These are phyloP conservation scores for Tricholaema leucomelas DNA, from an alignment of 2,113 vertebrate genomes.

Conservation along the genomic window DNA sequence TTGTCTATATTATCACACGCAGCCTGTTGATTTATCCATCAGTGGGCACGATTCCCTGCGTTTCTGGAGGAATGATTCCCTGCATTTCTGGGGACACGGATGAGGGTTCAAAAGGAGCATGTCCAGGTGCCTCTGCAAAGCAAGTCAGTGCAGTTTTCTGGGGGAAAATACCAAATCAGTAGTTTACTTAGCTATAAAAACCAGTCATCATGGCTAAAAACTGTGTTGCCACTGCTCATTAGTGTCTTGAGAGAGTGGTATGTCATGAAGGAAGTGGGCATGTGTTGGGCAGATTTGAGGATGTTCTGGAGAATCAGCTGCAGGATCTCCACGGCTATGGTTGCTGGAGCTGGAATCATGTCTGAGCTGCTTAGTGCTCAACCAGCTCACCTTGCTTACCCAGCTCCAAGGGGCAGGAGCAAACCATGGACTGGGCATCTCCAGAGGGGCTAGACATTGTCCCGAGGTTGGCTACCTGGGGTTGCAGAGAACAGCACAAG, in stretches of 20 bases:
- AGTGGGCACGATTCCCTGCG: fast-evolving
- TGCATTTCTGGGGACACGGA: background rate
- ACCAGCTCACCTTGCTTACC: background rate
- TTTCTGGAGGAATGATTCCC: background rate
- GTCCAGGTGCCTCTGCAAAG: background rate
- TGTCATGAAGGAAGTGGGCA: background rate
- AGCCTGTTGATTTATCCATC: background rate
- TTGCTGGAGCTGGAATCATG: background rate
- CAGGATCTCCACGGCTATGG: fast-evolving
- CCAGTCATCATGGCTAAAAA: fast-evolving
- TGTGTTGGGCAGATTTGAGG: background rate
- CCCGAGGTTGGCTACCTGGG: background rate
- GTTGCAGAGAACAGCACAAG: background rate
- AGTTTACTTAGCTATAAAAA: background rate
- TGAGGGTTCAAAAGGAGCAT: fast-evolving
- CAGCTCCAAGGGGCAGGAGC: fast-evolving
- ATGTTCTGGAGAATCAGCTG: background rate
- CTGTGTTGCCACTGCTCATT: background rate
- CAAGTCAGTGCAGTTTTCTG: background rate
- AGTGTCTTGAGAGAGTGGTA: background rate
- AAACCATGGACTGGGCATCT: background rate
- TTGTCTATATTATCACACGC: background rate
- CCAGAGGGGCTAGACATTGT: background rate
- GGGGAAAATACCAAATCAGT: background rate
- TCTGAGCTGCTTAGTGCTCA: background rate